These are phyloP conservation scores for Drosophila nr. perissopoda DNA, from an alignment of 2,888 invertebrate genomes.

Conservation along the genomic window DNA sequence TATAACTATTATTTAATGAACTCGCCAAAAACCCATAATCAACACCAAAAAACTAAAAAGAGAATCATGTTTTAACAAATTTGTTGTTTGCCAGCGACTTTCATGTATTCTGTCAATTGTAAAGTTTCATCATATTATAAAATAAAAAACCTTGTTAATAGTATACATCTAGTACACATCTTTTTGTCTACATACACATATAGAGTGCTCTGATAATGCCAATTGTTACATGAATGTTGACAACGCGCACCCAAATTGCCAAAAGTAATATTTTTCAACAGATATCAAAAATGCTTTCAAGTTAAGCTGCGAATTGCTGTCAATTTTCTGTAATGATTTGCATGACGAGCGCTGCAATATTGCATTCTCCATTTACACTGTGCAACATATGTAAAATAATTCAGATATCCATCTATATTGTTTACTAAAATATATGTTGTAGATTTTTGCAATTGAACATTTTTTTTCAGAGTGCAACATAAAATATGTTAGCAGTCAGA, in stretches of 20 bases:
- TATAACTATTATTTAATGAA: constrained; percentile 36
- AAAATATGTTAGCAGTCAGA: background rate
- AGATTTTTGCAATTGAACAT: background rate
- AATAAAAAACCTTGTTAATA: constrained; percentile 54
- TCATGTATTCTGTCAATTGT: constrained; percentile 32
- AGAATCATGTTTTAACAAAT: constrained; percentile 6
- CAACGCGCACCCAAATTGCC: constrained; percentile 54
- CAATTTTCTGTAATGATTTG: constrained; percentile 78
- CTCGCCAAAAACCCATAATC: constrained; percentile 9
- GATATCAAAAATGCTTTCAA: constrained; percentile 7
- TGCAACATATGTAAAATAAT: constrained; percentile 17
- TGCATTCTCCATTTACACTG: constrained; percentile 42
- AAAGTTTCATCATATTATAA: constrained; percentile 54
- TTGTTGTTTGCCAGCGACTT: constrained; percentile 12
- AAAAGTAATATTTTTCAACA: constrained; percentile 22
- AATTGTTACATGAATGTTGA: constrained; percentile 81
- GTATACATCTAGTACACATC: constrained; percentile 2
- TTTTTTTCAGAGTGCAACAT: background rate
- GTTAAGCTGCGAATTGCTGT: constrained; percentile 47
- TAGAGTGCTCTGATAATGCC: constrained; percentile 78
- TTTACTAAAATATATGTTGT: background rate
- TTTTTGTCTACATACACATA: background rate
- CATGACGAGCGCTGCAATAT: constrained; percentile 44
- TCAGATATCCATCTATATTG: background rate
- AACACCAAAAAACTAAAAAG: background rate